Evolutionary conservation across 2,113 vertebrate species (phyloP), one percentile per base, ranked within the genome.

Genomic region (Thamnaconus septentrionalis): DNA sequence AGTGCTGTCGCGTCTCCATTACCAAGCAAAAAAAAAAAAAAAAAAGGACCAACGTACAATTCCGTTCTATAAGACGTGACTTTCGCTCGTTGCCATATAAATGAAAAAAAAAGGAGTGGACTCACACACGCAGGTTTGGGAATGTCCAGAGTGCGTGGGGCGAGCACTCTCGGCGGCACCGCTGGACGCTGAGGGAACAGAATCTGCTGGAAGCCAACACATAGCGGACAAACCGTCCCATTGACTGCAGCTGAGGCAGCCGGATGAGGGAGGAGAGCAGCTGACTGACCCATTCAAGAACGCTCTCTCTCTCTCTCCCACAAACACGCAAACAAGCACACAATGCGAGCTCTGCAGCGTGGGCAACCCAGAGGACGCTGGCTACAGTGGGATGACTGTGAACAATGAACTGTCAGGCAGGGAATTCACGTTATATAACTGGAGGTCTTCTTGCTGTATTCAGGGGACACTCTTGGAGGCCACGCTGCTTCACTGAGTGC

Each of bases 211-310:
- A 49, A 49, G 9, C 4, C 9, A 4, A 49, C 18, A 8, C 48
- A 49, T 11, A 51, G 50, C n/a, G 49, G 5, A 11, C 10, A 59
- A 51, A 64, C 52, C 2, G 6, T 43, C 53, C 47, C 39, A 43
- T 3, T 31, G 18, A 57, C 6, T 57, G 41, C 50, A 42, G 64
- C 49, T 49, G 48, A 49, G 48, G 48, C 48, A 49, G n/a, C 18
- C 18, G 52, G 5, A 67, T 56, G 43, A 45, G 61, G 53, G 40
- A 69, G 4, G 10, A n/a, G 60, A 53, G 51, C 52, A 43, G 53
- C 12, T 46, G 49, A 64, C 50, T 43, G 59, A 31, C 49, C 44
- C 41, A 50, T 53, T 67, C 56, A 75, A 41, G 39, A 69, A 59
- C n/a, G 68, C 57, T 41, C 57, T 64, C 4, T 56, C 11, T 5